Evolutionary conservation across 92 coral and sea anemone genomes (phyloP).

Genomic region (Siderastrea radians): DNA sequence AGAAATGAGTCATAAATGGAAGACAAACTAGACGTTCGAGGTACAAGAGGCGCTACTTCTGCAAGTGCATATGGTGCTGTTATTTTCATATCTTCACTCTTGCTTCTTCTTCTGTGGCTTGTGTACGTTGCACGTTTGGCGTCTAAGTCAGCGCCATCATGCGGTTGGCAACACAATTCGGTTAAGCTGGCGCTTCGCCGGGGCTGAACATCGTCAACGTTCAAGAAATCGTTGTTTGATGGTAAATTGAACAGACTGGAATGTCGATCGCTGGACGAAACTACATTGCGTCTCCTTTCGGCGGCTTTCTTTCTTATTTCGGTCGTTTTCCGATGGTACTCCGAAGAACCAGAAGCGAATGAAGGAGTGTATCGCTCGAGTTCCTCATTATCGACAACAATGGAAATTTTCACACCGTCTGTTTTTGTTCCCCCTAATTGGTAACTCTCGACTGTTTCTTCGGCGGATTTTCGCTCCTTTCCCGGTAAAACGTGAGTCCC

Average conservation of each 20-base stretch:
- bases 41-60: not conserved
- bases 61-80: not conserved
- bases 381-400: constrained; percentile 5
- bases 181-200: constrained; percentile 8
- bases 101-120: not conserved
- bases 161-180: not conserved
- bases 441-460: constrained; percentile 3
- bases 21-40: constrained; percentile 11
- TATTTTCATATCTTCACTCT: not conserved
- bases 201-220: not conserved
- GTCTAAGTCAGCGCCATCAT: not conserved
- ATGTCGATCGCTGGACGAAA: constrained; percentile 11
- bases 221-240: not conserved
- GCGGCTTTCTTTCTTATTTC: constrained; percentile 59
- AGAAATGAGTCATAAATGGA: not conserved
- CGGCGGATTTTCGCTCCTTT: not conserved
- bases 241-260: not conserved
- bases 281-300: constrained; percentile 22
- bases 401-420: not conserved
- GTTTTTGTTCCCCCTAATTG: not conserved
- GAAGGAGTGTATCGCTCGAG: constrained; percentile 37
- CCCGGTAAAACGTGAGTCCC: constrained; percentile 3
- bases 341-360: constrained; percentile 40
- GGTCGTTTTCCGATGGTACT: constrained; percentile 60
- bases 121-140: not conserved